phyloP scores from a whole-genome alignment of 2,888 invertebrate genomes.

The Eupithecia dodoneata region DNA sequence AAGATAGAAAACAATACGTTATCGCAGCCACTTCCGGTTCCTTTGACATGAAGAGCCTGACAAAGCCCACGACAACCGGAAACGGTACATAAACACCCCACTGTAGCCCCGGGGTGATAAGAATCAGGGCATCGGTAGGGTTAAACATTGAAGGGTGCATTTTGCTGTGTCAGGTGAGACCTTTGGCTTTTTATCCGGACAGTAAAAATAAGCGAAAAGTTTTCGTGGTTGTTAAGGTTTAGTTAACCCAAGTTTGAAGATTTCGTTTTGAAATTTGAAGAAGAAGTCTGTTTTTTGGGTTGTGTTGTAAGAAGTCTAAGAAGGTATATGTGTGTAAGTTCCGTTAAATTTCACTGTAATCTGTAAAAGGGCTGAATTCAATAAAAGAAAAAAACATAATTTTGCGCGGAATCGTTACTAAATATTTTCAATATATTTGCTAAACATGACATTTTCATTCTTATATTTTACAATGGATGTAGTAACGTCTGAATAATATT shows the following conservation, averaged over 20 bases:
- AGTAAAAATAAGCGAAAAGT: conserved; percentile 1
- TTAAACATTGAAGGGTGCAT: conserved; percentile 32
- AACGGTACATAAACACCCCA: conserved; percentile 39
- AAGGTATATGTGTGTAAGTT: too few species aligned
- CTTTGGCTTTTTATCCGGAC: neutral
- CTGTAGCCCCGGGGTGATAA: conserved; percentile 40
- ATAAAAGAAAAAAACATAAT: too few species aligned
- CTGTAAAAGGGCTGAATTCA: too few species aligned
- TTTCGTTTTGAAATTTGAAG: too few species aligned
- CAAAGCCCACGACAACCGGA: conserved; percentile 37
- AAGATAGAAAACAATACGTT: conserved; percentile 30
- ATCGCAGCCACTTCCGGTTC: conserved; percentile 24
- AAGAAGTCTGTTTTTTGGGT: neutral
- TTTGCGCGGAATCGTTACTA: too few species aligned
- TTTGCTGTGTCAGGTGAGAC: conserved; percentile 31
- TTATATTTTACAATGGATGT: too few species aligned
- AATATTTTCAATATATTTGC: too few species aligned
- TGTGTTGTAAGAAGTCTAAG: neutral
- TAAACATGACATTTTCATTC: too few species aligned
- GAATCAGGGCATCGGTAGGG: conserved; percentile 30
- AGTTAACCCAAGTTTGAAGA: neutral
- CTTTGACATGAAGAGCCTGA: conserved; percentile 29
- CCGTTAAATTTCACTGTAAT: neutral
- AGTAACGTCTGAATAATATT: too few species aligned
- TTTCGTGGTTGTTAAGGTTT: neutral